Evolutionary conservation across 2,888 invertebrate species (phyloP), one percentile per base, ranked within the genome.

Genomic region (Acanthopleura granulata): DNA sequence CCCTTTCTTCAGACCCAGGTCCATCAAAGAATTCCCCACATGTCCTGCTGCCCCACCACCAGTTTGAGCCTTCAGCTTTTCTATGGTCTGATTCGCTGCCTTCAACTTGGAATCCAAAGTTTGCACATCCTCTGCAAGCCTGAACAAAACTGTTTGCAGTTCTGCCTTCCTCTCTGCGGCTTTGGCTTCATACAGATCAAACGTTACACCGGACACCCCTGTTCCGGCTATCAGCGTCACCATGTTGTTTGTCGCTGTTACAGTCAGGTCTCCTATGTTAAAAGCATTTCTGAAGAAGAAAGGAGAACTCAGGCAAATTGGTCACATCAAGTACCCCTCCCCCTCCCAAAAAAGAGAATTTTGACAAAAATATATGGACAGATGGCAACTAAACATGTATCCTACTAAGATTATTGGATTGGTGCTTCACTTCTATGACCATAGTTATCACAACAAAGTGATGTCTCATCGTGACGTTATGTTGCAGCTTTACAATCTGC

Each of bases 171-270:
- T 88, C 49, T 87, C 87, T 27, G 84, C 84, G 51, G 86, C 85
- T 78, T 84, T 88, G 4, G 87, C 83, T 78, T 88, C 89, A 82
- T 79, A 88, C 18, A 89, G 81, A 74, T 88, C 85, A 66, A 87
- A 79, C 57, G 72, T 81, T 16, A 88, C 71, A 0, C 80, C 75
- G 30, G 82, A 77, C 6, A 76, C 49, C n/a, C 86, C 86, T 76
- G 82, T 83, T 16, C 88, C 89, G 49, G 88, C 77, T 25, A 82
- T 81, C 69, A 89, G 62, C 16, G 83, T 84, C 1, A 86, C 77
- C 76, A 85, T 87, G 50, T 79, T 84, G 29, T 86, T 88, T 74
- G 84, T 76, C n/a, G 79, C 75, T 22, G 82, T 77, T 11, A 86
- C 82, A 40, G 81, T 78, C 0, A 89, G 61, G 62, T 88, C 85